A percentile compares a stretch with the other conserved stretches of the same genome.
Conservation (phyloP, 1,140 invertebrate species). For the Euschistus heros region DNA sequence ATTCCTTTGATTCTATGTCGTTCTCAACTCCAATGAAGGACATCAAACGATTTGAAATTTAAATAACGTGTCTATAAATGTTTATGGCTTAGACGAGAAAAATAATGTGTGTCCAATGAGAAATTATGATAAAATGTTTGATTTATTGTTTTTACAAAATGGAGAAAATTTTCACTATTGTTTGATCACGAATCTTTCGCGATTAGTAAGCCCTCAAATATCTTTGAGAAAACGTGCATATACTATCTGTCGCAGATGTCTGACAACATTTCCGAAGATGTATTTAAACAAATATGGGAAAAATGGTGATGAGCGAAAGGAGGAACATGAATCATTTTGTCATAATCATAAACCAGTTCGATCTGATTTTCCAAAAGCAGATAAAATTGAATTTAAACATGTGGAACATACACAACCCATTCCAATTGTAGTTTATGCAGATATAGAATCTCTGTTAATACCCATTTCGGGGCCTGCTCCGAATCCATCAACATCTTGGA, state of each 20-base stretch:
- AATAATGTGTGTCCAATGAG: neutral
- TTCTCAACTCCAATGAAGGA: neutral
- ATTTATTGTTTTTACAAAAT: neutral
- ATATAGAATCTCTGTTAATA: neutral
- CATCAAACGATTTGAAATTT: neutral
- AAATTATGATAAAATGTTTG: neutral
- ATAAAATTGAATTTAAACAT: constrained; percentile 6
- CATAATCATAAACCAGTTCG: neutral
- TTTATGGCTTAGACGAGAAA: neutral
- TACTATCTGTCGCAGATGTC: neutral
- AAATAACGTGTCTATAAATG: neutral
- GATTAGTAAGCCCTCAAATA: neutral
- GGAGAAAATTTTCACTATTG: neutral
- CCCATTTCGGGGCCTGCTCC: neutral
- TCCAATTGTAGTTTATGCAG: neutral
- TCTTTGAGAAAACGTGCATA: neutral
- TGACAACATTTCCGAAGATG: neutral
- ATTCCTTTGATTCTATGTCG: neutral
- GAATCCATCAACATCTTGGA: neutral
- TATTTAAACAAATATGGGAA: neutral
- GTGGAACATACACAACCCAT: neutral
- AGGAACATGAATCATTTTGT: neutral
- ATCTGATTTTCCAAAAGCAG: neutral
- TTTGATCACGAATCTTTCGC: neutral
- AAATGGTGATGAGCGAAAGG: neutral